These are phyloP conservation scores for Megatriorchis doriae DNA, from an alignment of 2,113 vertebrate species.

Conservation along the genomic window DNA sequence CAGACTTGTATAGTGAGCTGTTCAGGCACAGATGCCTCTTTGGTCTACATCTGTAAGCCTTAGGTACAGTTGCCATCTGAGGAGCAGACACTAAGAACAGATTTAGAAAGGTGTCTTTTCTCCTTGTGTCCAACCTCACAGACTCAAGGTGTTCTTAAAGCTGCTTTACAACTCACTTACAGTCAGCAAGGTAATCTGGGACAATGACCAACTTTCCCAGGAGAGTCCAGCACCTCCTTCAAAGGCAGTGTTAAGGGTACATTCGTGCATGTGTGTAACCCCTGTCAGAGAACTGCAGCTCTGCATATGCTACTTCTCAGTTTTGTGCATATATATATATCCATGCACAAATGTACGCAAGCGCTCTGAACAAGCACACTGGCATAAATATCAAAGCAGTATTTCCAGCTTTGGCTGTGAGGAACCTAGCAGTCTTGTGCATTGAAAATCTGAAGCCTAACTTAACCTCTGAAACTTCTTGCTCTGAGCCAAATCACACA, in stretches of 20 bases:
- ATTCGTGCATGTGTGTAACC: not conserved
- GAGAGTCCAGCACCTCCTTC: not conserved
- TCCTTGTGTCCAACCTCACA: not conserved
- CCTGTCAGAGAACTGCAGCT: not conserved
- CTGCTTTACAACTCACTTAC: not conserved
- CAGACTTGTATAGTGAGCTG: not conserved
- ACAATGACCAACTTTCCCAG: not conserved
- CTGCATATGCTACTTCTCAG: fast-evolving
- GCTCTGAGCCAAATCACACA: not conserved
- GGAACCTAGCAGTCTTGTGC: not conserved
- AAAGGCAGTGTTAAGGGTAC: not conserved
- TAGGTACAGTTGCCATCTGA: not conserved
- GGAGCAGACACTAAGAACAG: not conserved
- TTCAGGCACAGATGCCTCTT: not conserved
- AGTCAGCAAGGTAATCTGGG: not conserved
- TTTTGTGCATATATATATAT: not conserved
- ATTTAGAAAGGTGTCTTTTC: not conserved
- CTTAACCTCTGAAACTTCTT: not conserved
- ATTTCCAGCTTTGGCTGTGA: not conserved
- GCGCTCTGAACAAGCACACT: not conserved
- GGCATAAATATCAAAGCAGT: not conserved
- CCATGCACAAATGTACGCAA: fast-evolving
- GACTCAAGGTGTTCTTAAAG: fast-evolving
- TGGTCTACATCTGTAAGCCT: not conserved
- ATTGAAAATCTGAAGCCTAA: not conserved